Evolutionary conservation across 1,140 invertebrate genomes (phyloP).

Genomic region (Himalopsyche phryganea): DNA sequence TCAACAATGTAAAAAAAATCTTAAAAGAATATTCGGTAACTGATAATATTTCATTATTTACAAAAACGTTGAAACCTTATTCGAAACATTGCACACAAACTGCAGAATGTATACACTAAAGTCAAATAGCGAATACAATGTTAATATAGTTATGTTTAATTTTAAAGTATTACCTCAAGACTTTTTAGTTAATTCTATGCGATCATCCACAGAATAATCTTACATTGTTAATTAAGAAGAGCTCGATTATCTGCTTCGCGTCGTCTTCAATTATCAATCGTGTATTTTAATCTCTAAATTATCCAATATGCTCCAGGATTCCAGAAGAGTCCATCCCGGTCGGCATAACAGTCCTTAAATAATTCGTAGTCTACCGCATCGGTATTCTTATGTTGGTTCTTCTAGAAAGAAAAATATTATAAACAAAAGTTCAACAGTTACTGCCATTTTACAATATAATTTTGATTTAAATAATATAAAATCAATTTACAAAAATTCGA

Average conservation of each 20-base stretch:
- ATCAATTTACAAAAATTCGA: too few species aligned
- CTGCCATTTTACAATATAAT: too few species aligned
- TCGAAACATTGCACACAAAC: constrained; percentile 5
- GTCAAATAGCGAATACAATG: background rate
- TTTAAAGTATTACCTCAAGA: background rate
- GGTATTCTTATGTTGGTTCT: too few species aligned
- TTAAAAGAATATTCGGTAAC: background rate
- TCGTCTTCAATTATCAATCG: background rate
- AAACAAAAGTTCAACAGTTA: too few species aligned
- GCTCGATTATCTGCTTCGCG: background rate
- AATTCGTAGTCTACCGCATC: too few species aligned
- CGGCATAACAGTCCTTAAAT: too few species aligned
- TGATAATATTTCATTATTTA: background rate
- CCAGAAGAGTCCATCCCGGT: too few species aligned
- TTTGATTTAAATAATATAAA: too few species aligned
- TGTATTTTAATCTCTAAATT: too few species aligned
- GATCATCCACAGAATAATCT: background rate
- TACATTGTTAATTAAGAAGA: background rate
- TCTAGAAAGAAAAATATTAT: too few species aligned
- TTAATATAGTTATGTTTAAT: background rate
- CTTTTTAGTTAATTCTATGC: background rate
- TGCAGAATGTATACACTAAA: constrained; percentile 3
- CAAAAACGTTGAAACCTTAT: background rate
- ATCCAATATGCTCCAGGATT: too few species aligned
- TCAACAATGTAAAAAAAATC: constrained; percentile 3